phyloP scores from a whole-genome alignment of 2,113 vertebrate species.

The Glaucomys volans region DNA sequence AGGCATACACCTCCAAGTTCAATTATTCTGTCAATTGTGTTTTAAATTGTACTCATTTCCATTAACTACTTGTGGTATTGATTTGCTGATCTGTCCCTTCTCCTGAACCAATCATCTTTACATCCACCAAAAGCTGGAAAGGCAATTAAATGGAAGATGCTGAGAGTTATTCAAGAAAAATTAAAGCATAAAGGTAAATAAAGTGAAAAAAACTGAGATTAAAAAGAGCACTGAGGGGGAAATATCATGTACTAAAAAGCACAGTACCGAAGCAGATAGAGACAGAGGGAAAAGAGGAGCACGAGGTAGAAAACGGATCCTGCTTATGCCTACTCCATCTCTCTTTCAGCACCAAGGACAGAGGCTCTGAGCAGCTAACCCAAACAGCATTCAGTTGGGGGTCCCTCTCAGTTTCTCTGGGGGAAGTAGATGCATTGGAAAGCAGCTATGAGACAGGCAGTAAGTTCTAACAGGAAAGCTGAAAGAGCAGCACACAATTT shows the following conservation, averaged over 20 bases:
- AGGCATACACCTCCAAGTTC: conserved; percentile 75
- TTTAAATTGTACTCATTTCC: conserved; percentile 74
- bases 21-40: conserved; percentile 78
- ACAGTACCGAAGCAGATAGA: conserved; percentile 51
- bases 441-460: conserved; percentile 63
- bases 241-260: conserved; percentile 67
- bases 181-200: conserved; percentile 65
- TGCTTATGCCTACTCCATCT: conserved; percentile 31
- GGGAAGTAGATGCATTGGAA: conserved; percentile 62
- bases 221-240: conserved; percentile 42
- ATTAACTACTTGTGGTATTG: conserved; percentile 73
- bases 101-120: conserved; percentile 66
- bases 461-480: conserved; percentile 54
- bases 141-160: conserved; percentile 65
- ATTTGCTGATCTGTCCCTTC: conserved; percentile 71
- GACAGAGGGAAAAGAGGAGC: background rate
- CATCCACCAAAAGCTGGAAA: conserved; percentile 68
- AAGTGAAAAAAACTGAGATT: conserved; percentile 12
- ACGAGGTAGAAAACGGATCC: conserved; percentile 22
- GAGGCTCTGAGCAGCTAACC: conserved; percentile 68
- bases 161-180: conserved; percentile 68
- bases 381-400: conserved; percentile 20
- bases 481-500: conserved; percentile 65
- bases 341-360: conserved; percentile 83
- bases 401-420: conserved; percentile 68